Percentiles rank a stretch among this genome's conserved stretches.
These are phyloP conservation scores for Macrosoma leucophasiata DNA, from an alignment of 2,888 invertebrate species.

Conservation along the genomic window DNA sequence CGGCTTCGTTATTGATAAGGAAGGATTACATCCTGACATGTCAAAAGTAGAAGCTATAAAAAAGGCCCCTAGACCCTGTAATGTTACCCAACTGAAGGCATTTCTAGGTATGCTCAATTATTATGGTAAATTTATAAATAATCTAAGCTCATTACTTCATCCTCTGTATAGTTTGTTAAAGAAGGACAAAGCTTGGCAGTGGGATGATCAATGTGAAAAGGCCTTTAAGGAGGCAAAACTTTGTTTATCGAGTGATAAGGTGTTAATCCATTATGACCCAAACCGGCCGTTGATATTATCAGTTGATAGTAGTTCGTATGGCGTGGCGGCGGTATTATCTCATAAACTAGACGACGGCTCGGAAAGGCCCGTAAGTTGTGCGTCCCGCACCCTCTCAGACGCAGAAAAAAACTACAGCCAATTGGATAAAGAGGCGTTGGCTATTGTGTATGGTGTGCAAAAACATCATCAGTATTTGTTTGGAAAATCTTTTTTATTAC, in stretches of 20 bases:
- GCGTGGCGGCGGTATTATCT: constrained; percentile 23
- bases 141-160: constrained; percentile 6
- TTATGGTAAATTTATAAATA: constrained; percentile 4
- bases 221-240: constrained; percentile 21
- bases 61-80: constrained; percentile 14
- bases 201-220: constrained; percentile 1
- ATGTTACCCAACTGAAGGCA: constrained; percentile 19
- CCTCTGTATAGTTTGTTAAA: constrained; percentile 5
- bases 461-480: constrained; percentile 28
- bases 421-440: constrained; percentile 28
- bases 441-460: constrained; percentile 25
- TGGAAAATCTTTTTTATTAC: constrained; percentile 29
- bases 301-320: constrained; percentile 21
- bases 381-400: constrained; percentile 22
- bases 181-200: constrained; percentile 4
- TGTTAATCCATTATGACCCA: constrained; percentile 24
- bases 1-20: constrained; percentile 15
- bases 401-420: constrained; percentile 28
- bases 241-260: constrained; percentile 12
- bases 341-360: constrained; percentile 19
- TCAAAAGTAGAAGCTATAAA: constrained; percentile 18
- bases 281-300: constrained; percentile 14
- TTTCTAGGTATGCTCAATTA: constrained; percentile 10
- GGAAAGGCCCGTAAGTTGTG: constrained; percentile 27
- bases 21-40: constrained; percentile 17